Evolutionary conservation across 2,113 vertebrate genomes (phyloP).

Genomic region (Amazona vittata): DNA sequence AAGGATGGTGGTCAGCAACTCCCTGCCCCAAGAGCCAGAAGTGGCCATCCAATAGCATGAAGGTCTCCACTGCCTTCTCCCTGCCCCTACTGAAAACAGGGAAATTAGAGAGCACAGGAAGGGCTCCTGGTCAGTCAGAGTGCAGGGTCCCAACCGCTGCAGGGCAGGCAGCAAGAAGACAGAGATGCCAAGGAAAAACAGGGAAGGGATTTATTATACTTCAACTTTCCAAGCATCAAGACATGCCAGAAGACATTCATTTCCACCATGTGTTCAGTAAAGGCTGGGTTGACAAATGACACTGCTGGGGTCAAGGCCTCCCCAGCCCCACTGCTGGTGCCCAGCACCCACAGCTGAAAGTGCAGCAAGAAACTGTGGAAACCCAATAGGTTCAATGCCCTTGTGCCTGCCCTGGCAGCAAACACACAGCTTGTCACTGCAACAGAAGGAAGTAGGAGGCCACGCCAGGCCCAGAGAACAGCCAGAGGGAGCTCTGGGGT

Average conservation of each 20-base stretch:
- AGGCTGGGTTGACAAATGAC: neutral
- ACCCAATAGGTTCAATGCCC: neutral
- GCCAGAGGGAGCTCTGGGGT: rapidly evolving
- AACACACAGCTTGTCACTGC: neutral
- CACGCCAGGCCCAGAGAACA: neutral
- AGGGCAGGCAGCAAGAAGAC: neutral
- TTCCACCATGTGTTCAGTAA: neutral
- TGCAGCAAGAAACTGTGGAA: neutral
- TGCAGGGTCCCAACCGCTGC: neutral
- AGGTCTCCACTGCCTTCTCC: neutral
- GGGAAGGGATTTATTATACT: slow-evolving; percentile 7
- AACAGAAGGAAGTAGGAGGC: neutral
- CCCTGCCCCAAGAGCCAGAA: neutral
- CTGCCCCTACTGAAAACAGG: neutral
- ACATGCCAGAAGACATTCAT: neutral
- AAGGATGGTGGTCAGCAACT: neutral
- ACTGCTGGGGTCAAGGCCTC: neutral
- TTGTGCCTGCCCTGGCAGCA: neutral
- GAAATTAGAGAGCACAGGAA: neutral
- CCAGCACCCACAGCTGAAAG: neutral
- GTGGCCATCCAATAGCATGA: neutral
- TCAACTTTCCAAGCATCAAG: neutral
- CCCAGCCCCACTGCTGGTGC: neutral
- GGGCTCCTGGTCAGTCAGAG: neutral
- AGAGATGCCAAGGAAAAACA: neutral